Base-by-base conservation (phyloP, 2,888 invertebrate genomes). In the Rhorus exstirpatorius region DNA sequence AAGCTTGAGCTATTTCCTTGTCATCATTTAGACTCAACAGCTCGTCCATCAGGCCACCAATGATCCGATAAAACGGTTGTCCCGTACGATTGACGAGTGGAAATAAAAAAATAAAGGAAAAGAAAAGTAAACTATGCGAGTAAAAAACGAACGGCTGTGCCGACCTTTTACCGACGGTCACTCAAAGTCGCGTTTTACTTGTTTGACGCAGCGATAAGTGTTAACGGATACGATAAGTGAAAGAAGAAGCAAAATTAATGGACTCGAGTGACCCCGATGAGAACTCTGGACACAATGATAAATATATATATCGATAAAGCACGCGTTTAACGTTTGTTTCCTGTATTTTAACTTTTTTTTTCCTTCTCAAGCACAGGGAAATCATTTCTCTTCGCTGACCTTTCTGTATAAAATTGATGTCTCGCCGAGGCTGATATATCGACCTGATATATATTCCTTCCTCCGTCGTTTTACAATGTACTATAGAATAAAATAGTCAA, bases 371-470 rank as follows among this genome's bases (percentile, higher is more conserved):
- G 17, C 31, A 38, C 55, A 14, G 67, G 19, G 10, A 55, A 81
- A 74, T 81, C 72, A 72, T 77, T 74, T 72, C 46, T 63, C 75
- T 63, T 61, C 38, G 38, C 38, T 72, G 72, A 76, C 72, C 77
- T 81, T 81, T 74, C 53, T n/a, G 35, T 51, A n/a, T 41, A 46
- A 60, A 67, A 67, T 53, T 77, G 72, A 77, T 60, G 67, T 72
- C 67, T 79, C 63, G 38, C 8, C 65, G 60, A 21, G 44, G 26
- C 53, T n/a, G 53, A 71, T 55, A 81, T 63, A 81, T 81, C 72
- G 81, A 81, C 21, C 77, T n/a, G n/a, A 49, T 21, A n/a, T 51
- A 35, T 58, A 38, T 79, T 61, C 24, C 17, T 72, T 19, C 41
- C 24, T 26, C 21, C n/a, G 38, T 46, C 60, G 19, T 26, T 19